Base-by-base conservation (phyloP, 2,113 vertebrate species). In the Fulica atra region DNA sequence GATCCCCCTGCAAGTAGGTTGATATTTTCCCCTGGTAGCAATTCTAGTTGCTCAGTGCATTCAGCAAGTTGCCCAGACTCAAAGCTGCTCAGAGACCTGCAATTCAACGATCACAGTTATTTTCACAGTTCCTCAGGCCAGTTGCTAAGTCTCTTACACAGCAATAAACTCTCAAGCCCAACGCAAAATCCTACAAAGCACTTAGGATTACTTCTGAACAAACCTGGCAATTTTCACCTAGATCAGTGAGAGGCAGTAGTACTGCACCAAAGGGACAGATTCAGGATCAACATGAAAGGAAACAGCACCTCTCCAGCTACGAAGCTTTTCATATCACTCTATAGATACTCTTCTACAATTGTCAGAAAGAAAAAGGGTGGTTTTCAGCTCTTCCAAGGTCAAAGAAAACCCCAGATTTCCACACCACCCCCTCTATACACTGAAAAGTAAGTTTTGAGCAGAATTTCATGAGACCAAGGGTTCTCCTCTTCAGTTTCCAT, bases 21-120 rank as follows among this genome's bases (percentile, higher is more conserved):
- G 86, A 99, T 99, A 95, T 99, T 99, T 96, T 99, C 99, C 87
- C 99, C 99, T 7, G 99, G 99, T 88, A 99, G 97, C 84, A 99
- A 97, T 95, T 99, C 99, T 81, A 99, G 96, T 79, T 99, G 99
- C 42, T 98, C 98, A 38, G 98, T 98, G 90, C 99, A 99, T 93
- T 98, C 99, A 11, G 95, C 48, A 86, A 99, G 98, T 88, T 99
- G 98, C 80, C 99, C 99, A 72, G 98, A 99, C 87, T 99, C 99
- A 86, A 99, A 99, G 94, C 98, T 97, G 96, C 98, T 99, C 89
- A 99, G 95, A 88, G 99, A 99, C 88, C 99, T 99, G 97, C 83
- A 97, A 98, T 91, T 96, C 73, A 97, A 97, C 40, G 5, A 88
- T 61, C 38, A 78, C 9, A 96, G 54, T 73, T 81, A 95, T 68